Evolutionary conservation across 2,888 invertebrate species (phyloP), one percentile per base, ranked within the genome.

Genomic region (Agonopterix arenella): DNA sequence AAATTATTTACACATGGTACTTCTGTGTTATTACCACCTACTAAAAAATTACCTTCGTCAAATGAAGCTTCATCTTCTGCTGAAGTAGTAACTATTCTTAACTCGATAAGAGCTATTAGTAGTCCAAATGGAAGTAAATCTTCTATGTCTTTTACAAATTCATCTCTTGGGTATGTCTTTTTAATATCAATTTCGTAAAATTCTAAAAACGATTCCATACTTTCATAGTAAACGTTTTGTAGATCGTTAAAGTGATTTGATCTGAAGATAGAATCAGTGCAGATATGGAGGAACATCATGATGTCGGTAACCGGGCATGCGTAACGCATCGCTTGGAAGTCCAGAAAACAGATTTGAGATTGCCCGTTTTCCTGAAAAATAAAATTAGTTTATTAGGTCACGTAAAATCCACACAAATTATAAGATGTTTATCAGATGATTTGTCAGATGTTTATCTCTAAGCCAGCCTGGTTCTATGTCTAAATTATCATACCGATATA

Each of bases 281-380:
- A 74, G 1, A 84, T 59, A 49, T 74, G 84, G 38, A 83, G 46
- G 38, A 86, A 85, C 51, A 80, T 74, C 10, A 81, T 57, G 0
- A 86, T 66, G 47, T 85, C 86, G 0, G 76, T 81, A 1, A 71
- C 64, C n/a, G 85, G 86, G 53, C 66, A 78, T 0, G 81, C 70
- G 49, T 77, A 83, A 1, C 85, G 69, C 70, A 82, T 75, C 4
- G 78, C 74, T 77, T 89, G 86, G 48, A 77, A 86, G 53, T 86
- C 85, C 46, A 86, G 61, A 50, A 86, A 80, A 47, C 84, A 81
- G 28, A 84, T 55, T 56, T 74, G 67, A 36, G 59, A 59, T 45
- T 61, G 53, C n/a, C 58, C 54, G n/a, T 54, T 58, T 1, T 64
- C 68, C 84, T 85, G 77, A 2, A 69, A 81, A 40, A 52, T 47